A percentile compares a stretch with the other conserved stretches of the same genome.
These are phyloP conservation scores for Cryptosula pallasiana DNA, from an alignment of 2,888 invertebrate species.

Conservation along the genomic window DNA sequence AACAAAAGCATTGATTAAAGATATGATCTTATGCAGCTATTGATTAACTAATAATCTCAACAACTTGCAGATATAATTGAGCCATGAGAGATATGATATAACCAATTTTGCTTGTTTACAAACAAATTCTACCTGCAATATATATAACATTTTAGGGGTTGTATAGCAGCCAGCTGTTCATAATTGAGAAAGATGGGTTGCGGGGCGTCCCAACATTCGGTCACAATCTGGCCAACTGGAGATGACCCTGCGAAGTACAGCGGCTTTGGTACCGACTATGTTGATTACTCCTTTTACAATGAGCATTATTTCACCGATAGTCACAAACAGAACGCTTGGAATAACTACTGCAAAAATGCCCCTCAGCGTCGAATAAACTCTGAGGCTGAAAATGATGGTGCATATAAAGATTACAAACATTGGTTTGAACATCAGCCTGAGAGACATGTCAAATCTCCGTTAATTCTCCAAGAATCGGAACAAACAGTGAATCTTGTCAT, in stretches of 20 bases:
- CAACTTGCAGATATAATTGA: too few relatives aligned
- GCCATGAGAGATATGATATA: too few relatives aligned
- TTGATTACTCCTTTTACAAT: constrained; percentile 10
- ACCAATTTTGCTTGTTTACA: too few relatives aligned
- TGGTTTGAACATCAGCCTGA: background rate
- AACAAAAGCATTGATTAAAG: too few relatives aligned
- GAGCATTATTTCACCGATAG: background rate
- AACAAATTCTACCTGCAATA: too few relatives aligned
- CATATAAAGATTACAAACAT: background rate
- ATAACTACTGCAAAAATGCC: background rate
- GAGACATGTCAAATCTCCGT: background rate
- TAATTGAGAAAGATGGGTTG: too few relatives aligned
- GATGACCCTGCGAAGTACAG: background rate
- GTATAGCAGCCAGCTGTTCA: too few relatives aligned
- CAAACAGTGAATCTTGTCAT: background rate
- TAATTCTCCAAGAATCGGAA: background rate
- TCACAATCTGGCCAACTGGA: background rate
- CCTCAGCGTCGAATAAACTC: background rate
- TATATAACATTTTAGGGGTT: too few relatives aligned
- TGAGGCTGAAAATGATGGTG: background rate
- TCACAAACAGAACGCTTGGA: background rate
- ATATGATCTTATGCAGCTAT: too few relatives aligned
- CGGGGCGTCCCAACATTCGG: background rate
- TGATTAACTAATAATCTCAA: too few relatives aligned
- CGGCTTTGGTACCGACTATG: background rate